A percentile compares a stretch with the other conserved stretches of the same genome.
These are phyloP conservation scores for Amiota minor DNA, from an alignment of 2,888 invertebrate species.

Conservation along the genomic window DNA sequence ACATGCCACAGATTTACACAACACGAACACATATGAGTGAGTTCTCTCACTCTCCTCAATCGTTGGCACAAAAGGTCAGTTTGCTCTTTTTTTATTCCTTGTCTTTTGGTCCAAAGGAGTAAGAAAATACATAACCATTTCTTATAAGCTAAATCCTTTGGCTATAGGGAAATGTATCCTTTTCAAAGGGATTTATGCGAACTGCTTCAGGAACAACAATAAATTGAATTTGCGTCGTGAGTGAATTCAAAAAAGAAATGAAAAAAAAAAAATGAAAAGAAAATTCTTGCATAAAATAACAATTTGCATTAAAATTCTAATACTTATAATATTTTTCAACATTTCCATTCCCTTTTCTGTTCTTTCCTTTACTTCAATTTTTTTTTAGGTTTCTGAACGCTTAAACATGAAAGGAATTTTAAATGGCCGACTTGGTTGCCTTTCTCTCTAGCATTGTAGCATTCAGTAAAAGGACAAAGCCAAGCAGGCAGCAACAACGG, in stretches of 20 bases:
- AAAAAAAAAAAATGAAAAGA: constrained; percentile 6
- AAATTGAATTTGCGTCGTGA: too few species aligned
- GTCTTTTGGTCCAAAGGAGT: constrained; percentile 29
- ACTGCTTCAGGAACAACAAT: constrained; percentile 30
- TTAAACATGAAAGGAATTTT: constrained; percentile 67
- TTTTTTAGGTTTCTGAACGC: constrained; percentile 47
- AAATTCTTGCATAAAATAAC: constrained; percentile 66
- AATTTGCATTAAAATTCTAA: constrained; percentile 65
- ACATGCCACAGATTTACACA: constrained; percentile 52
- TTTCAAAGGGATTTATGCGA: constrained; percentile 56
- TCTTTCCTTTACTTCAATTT: constrained; percentile 26
- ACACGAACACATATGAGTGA: constrained; percentile 33
- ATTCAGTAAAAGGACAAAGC: constrained; percentile 36
- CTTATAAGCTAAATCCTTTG: constrained; percentile 59
- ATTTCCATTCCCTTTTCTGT: constrained; percentile 29
- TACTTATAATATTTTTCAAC: constrained; percentile 60
- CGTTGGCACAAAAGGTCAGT: constrained; percentile 48
- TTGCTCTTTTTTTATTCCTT: constrained; percentile 34
- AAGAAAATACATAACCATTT: constrained; percentile 49
- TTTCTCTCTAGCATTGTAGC: background rate
- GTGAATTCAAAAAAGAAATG: background rate
- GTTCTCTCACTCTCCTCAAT: background rate
- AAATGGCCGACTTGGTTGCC: constrained; percentile 36
- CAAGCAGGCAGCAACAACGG: constrained; percentile 43
- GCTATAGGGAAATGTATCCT: constrained; percentile 47